phyloP scores from a whole-genome alignment of 2,113 vertebrate species.

The Microtus oregoni region DNA sequence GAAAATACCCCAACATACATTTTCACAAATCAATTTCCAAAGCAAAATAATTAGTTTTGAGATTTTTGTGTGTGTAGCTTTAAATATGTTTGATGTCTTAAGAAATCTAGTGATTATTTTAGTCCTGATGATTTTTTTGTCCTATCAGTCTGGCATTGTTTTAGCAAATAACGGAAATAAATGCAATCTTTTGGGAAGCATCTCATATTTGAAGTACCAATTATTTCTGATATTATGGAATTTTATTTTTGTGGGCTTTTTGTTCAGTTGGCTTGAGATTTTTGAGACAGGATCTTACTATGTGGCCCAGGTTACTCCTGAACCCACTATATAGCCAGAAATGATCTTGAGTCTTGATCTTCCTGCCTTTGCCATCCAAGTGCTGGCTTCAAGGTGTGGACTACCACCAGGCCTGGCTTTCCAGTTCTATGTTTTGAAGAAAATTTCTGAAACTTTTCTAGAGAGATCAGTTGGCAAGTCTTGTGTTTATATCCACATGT shows the following conservation, averaged over 20 bases:
- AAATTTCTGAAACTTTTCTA: constrained; percentile 39
- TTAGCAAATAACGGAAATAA: constrained; percentile 12
- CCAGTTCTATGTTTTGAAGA: not conserved
- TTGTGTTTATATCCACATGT: constrained; percentile 28
- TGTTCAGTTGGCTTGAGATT: not conserved
- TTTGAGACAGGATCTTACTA: not conserved
- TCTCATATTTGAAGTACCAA: not conserved
- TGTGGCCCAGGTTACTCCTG: no score
- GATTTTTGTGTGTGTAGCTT: not conserved
- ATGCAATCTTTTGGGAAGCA: not conserved
- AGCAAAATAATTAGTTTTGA: constrained; percentile 7
- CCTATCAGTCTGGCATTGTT: not conserved
- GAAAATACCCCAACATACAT: not conserved
- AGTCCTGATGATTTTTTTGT: not conserved
- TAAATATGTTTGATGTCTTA: not conserved
- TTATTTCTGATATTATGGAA: not conserved
- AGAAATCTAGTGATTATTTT: constrained; percentile 48
- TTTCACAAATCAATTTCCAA: constrained; percentile 25
- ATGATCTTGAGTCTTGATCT: not conserved
- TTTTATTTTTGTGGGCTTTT: not conserved
- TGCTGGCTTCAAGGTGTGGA: not conserved
- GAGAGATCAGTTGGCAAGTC: not conserved
- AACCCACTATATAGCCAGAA: not conserved
- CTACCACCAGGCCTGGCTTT: not conserved
- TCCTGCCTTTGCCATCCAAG: not conserved